Conservation (phyloP, 2,113 vertebrate species). For the Chaetodon trifascialis region DNA sequence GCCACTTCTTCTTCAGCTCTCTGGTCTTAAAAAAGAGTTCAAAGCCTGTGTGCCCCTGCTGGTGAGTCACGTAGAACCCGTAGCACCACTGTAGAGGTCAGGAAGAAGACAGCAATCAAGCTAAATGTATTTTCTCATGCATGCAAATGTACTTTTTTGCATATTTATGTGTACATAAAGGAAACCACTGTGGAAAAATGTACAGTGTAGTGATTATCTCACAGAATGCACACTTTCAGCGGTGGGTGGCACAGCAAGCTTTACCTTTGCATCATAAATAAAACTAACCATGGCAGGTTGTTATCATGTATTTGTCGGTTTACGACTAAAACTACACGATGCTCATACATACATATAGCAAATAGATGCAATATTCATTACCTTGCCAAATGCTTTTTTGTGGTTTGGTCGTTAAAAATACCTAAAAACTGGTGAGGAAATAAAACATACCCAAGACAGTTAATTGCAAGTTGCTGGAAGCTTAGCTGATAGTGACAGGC, state of each 20-base stretch:
- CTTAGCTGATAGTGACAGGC: too few species aligned
- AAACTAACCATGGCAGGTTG: background rate
- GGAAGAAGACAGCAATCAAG: slow-evolving; percentile 40
- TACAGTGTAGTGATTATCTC: background rate
- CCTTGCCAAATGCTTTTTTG: background rate
- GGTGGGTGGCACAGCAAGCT: background rate
- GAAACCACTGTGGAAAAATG: background rate
- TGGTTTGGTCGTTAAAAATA: background rate
- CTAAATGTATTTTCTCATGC: background rate
- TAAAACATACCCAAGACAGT: background rate
- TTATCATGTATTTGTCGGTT: background rate
- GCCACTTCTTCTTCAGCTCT: slow-evolving; percentile 97
- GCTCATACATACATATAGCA: background rate
- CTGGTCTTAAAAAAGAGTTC: slow-evolving; percentile 96
- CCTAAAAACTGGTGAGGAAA: background rate
- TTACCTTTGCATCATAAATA: background rate
- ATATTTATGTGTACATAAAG: slow-evolving; percentile 1
- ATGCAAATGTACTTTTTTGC: background rate
- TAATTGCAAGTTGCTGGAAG: background rate
- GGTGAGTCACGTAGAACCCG: slow-evolving; percentile 95
- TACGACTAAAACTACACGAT: background rate
- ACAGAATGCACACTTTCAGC: background rate
- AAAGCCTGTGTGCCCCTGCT: slow-evolving; percentile 91
- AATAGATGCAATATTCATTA: background rate
- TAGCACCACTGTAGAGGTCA: slow-evolving; percentile 91